A percentile compares a stretch with the other conserved stretches of the same genome.
phyloP scores from a whole-genome alignment of 2,888 invertebrate genomes.

The Drosophila anomelani region DNA sequence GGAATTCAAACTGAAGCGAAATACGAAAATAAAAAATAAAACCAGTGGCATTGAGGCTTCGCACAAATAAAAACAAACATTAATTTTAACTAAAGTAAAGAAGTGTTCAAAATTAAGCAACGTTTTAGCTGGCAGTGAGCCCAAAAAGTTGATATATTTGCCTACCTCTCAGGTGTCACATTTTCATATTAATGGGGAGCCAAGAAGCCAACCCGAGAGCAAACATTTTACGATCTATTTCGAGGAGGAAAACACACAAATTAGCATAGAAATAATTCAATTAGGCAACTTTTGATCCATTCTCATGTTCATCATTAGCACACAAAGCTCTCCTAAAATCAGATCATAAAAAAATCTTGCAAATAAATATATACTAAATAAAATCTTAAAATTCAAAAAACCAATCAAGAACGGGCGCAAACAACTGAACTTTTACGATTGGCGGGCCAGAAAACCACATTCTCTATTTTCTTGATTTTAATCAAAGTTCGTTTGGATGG shows the following conservation, averaged over 20 bases:
- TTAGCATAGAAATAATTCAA: slow-evolving; percentile 75
- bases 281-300: slow-evolving; percentile 62
- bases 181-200: slow-evolving; percentile 48
- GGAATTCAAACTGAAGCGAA: slow-evolving; percentile 28
- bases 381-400: slow-evolving; percentile 22
- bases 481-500: slow-evolving; percentile 36
- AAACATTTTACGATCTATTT: slow-evolving; percentile 44
- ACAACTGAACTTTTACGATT: slow-evolving; percentile 45
- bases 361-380: slow-evolving; percentile 6
- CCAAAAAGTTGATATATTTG: slow-evolving; percentile 52
- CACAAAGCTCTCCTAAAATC: slow-evolving; percentile 63
- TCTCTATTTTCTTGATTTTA: slow-evolving; percentile 28
- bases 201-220: slow-evolving; percentile 12
- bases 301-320: slow-evolving; percentile 42
- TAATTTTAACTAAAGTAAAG: slow-evolving; percentile 56
- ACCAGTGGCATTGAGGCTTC: slow-evolving; percentile 72
- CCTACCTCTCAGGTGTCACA: slow-evolving; percentile 46
- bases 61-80: slow-evolving; percentile 59
- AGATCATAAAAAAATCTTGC: slow-evolving; percentile 37
- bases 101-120: slow-evolving; percentile 52
- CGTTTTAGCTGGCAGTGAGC: slow-evolving; percentile 38
- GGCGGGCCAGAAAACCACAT: slow-evolving; percentile 34
- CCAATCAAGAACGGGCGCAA: slow-evolving; percentile 35
- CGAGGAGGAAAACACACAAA: slow-evolving; percentile 43
- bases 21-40: slow-evolving; percentile 52